phyloP scores from a whole-genome alignment of 2,888 invertebrate genomes.

The Cephus pulcher region DNA sequence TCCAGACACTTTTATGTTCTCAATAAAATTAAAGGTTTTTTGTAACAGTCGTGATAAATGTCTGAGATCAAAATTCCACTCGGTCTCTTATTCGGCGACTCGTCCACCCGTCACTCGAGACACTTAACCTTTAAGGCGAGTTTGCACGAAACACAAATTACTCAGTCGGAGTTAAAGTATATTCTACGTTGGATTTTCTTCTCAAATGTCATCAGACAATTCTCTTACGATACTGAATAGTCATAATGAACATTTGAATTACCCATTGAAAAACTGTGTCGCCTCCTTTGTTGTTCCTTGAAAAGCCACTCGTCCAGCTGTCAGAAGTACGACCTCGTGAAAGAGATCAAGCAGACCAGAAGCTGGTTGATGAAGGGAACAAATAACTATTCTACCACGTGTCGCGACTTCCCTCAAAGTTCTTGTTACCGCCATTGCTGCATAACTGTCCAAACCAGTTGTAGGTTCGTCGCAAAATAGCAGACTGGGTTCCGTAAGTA shows the following conservation, averaged over 20 bases:
- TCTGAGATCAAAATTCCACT: background rate
- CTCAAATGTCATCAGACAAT: no score
- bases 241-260: conserved; percentile 47
- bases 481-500: conserved; percentile 88
- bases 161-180: no score
- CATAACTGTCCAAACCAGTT: conserved; percentile 91
- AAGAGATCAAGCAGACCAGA: conserved; percentile 88
- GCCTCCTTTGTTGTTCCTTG: conserved; percentile 82
- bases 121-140: no score
- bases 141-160: no score
- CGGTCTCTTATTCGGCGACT: no score
- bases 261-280: conserved; percentile 77
- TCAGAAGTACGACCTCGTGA: conserved; percentile 81
- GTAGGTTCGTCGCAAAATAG: conserved; percentile 96
- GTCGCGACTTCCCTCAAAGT: conserved; percentile 74
- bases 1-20: no score
- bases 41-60: background rate
- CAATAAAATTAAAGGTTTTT: no score
- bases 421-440: conserved; percentile 83
- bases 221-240: background rate
- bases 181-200: no score
- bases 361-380: conserved; percentile 92
- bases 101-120: no score
- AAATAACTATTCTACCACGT: conserved; percentile 82
- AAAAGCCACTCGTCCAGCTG: conserved; percentile 82